Percentiles rank a stretch among this genome's conserved stretches.
phyloP scores from a whole-genome alignment of 2,113 vertebrate genomes.

The Telmatochromis sp. region DNA sequence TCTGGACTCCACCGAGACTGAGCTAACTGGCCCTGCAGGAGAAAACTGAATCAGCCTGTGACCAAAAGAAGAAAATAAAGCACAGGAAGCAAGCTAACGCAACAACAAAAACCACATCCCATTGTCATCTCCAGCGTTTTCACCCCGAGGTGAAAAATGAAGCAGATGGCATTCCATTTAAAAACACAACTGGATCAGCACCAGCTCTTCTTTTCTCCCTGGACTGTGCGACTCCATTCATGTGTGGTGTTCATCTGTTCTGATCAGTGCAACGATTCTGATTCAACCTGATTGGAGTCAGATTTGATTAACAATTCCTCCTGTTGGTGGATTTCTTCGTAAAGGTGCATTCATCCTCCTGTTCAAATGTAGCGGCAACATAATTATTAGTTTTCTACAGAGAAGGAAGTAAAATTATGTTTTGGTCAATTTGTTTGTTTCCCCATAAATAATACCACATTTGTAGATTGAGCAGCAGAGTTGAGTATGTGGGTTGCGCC shows the following conservation, averaged over 20 bases:
- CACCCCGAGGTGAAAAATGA: not conserved
- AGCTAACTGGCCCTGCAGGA: slow-evolving; percentile 27
- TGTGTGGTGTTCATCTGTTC: not conserved
- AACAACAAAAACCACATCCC: not conserved
- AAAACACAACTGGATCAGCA: not conserved
- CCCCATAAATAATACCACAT: not conserved
- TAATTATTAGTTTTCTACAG: not conserved
- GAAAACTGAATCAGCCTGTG: slow-evolving; percentile 22
- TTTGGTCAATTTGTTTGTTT: not conserved
- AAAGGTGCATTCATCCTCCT: not conserved
- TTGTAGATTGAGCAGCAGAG: not conserved
- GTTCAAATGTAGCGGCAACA: not conserved
- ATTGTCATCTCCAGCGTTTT: not conserved
- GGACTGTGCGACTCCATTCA: not conserved
- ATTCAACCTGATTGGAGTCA: not conserved
- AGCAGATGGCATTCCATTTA: slow-evolving; percentile 23
- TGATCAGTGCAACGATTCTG: not conserved
- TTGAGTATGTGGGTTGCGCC: accelerated
- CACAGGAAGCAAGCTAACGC: not conserved
- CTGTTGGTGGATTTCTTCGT: not conserved
- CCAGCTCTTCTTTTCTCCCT: not conserved
- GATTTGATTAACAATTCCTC: slow-evolving; percentile 38
- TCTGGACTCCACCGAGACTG: slow-evolving; percentile 41
- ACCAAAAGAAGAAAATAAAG: not conserved
- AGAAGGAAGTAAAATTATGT: accelerated